phyloP scores from a whole-genome alignment of 2,797 vertebrate genomes.

The Nannoperca obscura region DNA sequence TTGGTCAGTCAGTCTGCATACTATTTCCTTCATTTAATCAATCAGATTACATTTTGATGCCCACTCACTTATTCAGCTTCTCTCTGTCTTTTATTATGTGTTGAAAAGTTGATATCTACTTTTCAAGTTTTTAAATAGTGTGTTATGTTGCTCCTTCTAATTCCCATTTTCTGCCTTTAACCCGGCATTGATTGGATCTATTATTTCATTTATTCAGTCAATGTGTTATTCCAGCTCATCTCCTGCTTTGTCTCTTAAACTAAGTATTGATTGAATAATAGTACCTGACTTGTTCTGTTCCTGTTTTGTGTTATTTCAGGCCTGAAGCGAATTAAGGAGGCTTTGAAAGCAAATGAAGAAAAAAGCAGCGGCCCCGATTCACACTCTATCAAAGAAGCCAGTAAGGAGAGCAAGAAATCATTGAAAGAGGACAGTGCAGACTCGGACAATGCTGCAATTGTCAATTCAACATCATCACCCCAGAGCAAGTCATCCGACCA shows the following conservation, averaged over 20 bases:
- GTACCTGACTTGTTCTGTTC: constrained; percentile 14
- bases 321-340: constrained; percentile 89
- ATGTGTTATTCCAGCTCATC: background rate
- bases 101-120: background rate
- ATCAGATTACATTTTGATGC: too few species aligned
- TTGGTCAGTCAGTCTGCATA: constrained; percentile 84
- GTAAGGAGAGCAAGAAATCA: constrained; percentile 48
- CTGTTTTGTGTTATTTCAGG: constrained; percentile 81
- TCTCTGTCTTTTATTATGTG: background rate
- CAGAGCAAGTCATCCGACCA: constrained; percentile 70
- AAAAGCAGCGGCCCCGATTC: constrained; percentile 43
- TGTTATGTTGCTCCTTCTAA: background rate
- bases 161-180: background rate
- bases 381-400: constrained; percentile 42
- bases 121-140: background rate
- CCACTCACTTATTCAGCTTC: background rate
- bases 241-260: constrained; percentile 5
- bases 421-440: constrained; percentile 56
- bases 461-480: constrained; percentile 68
- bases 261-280: constrained; percentile 33
- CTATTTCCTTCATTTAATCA: background rate
- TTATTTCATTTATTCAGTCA: background rate
- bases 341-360: constrained; percentile 82
- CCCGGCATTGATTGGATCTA: constrained; percentile 3
- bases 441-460: constrained; percentile 64